These are phyloP conservation scores for Eristalis tenax DNA, from an alignment of 2,888 invertebrate species.

Conservation along the genomic window DNA sequence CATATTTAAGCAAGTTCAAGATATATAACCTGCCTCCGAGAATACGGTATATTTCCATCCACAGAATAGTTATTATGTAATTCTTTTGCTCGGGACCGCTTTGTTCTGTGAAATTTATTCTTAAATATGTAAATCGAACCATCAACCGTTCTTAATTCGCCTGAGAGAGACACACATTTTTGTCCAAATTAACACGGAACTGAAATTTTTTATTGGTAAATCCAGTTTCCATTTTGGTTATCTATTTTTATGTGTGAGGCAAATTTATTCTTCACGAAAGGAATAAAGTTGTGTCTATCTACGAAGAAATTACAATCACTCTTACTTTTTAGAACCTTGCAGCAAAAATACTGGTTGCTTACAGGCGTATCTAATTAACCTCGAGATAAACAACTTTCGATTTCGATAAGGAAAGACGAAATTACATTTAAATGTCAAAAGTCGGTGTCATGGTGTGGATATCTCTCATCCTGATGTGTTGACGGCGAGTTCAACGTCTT, in stretches of 20 bases:
- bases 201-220: slow-evolving; percentile 36
- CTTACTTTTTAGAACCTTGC: slow-evolving; percentile 44
- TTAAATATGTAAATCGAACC: slow-evolving; percentile 48
- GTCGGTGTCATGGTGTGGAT: slow-evolving; percentile 26
- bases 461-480: slow-evolving; percentile 40
- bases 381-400: slow-evolving; percentile 52
- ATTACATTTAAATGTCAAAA: slow-evolving; percentile 43
- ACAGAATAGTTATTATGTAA: slow-evolving; percentile 51
- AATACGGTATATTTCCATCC: too few relatives aligned
- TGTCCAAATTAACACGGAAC: slow-evolving; percentile 59
- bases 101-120: slow-evolving; percentile 14
- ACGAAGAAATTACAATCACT: slow-evolving; percentile 27
- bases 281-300: not conserved
- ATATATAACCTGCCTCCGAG: too few relatives aligned
- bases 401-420: slow-evolving; percentile 24
- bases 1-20: too few relatives aligned
- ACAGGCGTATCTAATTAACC: slow-evolving; percentile 25
- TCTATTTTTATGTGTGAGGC: not conserved
- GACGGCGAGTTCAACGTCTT: slow-evolving; percentile 64
- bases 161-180: slow-evolving; percentile 14
- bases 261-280: slow-evolving; percentile 2
- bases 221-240: slow-evolving; percentile 32
- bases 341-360: not conserved
- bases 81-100: not conserved
- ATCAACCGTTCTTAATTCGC: slow-evolving; percentile 23